Base-by-base conservation (phyloP, 2,888 invertebrate species). In the Mystacides longicornis region DNA sequence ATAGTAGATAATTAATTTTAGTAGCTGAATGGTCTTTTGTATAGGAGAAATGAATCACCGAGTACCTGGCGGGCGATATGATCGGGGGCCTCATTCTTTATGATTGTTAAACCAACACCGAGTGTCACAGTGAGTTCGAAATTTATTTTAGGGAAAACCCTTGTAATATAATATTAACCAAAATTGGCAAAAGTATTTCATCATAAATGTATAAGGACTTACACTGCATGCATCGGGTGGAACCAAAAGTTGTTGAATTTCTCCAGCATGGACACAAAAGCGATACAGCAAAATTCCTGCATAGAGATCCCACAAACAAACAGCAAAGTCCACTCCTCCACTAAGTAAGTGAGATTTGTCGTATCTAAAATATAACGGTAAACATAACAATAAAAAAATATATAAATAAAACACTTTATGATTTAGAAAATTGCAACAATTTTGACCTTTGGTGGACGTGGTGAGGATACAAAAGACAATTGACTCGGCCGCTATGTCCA, bases 261-360 rank as follows among this genome's bases (percentile, higher is more conserved):
- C 96, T 0, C 98, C 99, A 1, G 97, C 98, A 70, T 99, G 98
- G 0, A 97, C 96, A 66, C 95, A 95, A 77, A 98, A 99, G 3
- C 95, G 82, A 69, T 98, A 94, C 53, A 99, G 74, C 37, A 96
- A 73, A 1, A 85, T 84, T 2, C 96, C 95, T 27, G 88, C 87
- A 67, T 90, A 91, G 62, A 98, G 75, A 68, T 98, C 96, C 97
- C 97, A 98, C 0, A 98, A 77, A 64, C 93, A 94, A 2, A 96
- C 95, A 0, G 96, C 94, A 74, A 99, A 99, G 73, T 99, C 99
- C 11, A 95, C 92, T 0, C 97, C 96, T 1, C 99, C 99, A 0
- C 95, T 96, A 0, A 98, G 85, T n/a, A 95, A 74, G 68, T 92
- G 88, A 0, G 88, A 79, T 62, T 87, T 86, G 68, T 94, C 93